Percentiles rank a stretch among this genome's conserved stretches.
These are phyloP conservation scores for Enteromius radiatus DNA, from an alignment of 2,797 vertebrate genomes.

Conservation along the genomic window DNA sequence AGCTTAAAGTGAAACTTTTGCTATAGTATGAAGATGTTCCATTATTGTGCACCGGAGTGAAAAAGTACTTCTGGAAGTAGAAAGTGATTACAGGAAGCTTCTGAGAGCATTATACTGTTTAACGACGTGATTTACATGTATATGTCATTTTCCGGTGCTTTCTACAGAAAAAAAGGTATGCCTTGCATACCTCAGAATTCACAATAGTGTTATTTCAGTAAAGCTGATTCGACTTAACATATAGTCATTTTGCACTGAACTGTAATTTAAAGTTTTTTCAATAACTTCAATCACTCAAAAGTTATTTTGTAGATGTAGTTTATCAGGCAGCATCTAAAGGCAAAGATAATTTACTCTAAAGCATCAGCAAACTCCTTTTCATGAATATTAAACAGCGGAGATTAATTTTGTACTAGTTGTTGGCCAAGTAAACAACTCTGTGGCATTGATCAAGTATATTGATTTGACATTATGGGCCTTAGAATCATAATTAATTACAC, in stretches of 20 bases:
- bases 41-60: background rate
- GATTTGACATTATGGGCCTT: conserved; percentile 5
- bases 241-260: background rate
- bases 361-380: background rate
- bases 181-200: background rate
- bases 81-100: conserved; percentile 11
- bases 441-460: conserved; percentile 37
- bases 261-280: background rate
- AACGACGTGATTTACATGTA: background rate
- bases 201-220: conserved; percentile 2
- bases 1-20: background rate
- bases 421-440: conserved; percentile 16
- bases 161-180: background rate
- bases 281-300: background rate
- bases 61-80: background rate
- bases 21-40: background rate
- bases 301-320: background rate
- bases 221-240: background rate
- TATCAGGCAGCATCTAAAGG: background rate
- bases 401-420: conserved; percentile 11
- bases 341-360: background rate
- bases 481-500: conserved; percentile 2
- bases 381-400: conserved; percentile 7
- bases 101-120: background rate
- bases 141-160: background rate